phyloP scores from a whole-genome alignment of 2,797 vertebrate genomes.

The Nyctibius grandis region DNA sequence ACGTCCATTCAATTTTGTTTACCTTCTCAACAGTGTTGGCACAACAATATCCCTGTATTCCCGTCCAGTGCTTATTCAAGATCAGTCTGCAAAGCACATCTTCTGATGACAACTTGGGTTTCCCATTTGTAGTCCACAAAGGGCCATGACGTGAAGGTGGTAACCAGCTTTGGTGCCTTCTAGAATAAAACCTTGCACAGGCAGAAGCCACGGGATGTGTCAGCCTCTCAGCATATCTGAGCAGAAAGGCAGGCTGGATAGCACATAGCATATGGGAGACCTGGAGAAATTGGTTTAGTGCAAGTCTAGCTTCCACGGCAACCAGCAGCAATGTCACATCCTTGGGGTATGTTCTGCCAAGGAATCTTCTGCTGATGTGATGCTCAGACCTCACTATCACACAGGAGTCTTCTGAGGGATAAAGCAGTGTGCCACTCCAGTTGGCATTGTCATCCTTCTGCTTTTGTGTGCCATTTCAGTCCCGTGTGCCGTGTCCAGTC shows the following conservation, averaged over 20 bases:
- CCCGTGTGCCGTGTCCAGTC: background rate
- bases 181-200: background rate
- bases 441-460: background rate
- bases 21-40: background rate
- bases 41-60: background rate
- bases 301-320: background rate
- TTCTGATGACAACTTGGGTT: background rate
- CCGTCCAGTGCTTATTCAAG: background rate
- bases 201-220: background rate
- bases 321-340: background rate
- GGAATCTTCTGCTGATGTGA: background rate
- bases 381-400: background rate
- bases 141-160: background rate
- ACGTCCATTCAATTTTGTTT: constrained; percentile 10
- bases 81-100: background rate
- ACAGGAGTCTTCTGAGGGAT: background rate
- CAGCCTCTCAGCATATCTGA: background rate
- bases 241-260: background rate
- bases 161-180: background rate
- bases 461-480: background rate
- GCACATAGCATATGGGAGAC: background rate
- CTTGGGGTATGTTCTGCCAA: background rate
- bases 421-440: background rate
- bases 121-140: background rate
- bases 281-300: background rate